Evolutionary conservation across 2,797 vertebrate genomes (phyloP), one percentile per base, ranked within the genome.

Genomic region (Gila robusta): DNA sequence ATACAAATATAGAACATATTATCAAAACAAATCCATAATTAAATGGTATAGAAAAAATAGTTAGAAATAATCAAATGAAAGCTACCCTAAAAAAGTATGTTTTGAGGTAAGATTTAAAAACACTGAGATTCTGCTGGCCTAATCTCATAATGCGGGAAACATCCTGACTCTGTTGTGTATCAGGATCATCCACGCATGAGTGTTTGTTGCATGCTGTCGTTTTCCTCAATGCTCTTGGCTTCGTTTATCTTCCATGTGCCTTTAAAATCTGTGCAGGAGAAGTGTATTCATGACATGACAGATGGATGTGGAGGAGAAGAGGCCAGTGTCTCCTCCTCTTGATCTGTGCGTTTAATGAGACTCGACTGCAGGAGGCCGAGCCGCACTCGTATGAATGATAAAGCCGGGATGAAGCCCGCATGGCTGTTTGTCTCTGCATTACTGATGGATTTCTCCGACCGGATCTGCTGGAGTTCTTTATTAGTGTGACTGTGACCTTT

Each of bases 401-500:
- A 73, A 73, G 81, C 28, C 28, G 64, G 28, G 14, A 32, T 17
- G 64, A 66, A 32, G 62, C 62, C 62, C 37, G 10, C 32, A 5
- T 44, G 82, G 59, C 59, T 49, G 72, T 67, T 76, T 84, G 76
- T 41, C 83, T 79, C 66, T n/a, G 47, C 35, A 49, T 49, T 37
- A n/a, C 84, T 52, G 84, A 72, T 71, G 67, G 84, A 21, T 70
- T 82, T 21, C 35, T 44, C 19, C 0, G 66, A 37, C 32, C 64
- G 32, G 79, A 70, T 81, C 47, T 26, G 17, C 28, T 54, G n/a
- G 74, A 85, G 76, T 66, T 76, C 66, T 56, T 86, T 89, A 85
- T 85, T 81, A 71, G 82, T 69, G 74, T 88, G 83, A 87, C 79
- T 86, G 83, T 88, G 87, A 89, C 87, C 87, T 89, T 88, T 89